Evolutionary conservation across 2,888 invertebrate genomes (phyloP).

Genomic region (Brachycybe producta): DNA sequence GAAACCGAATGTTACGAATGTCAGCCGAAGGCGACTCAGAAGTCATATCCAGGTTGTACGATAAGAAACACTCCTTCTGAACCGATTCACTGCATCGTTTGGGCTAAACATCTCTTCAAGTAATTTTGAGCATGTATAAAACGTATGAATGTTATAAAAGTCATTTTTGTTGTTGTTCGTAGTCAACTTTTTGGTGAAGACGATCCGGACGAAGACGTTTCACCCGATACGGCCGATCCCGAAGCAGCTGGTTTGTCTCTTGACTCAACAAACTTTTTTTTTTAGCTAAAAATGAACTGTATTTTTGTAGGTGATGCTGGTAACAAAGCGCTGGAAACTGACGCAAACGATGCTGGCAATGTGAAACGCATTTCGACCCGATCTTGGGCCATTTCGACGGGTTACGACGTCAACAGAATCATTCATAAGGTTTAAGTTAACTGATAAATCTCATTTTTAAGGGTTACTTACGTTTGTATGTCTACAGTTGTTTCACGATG

Average conservation of each 20-base stretch:
- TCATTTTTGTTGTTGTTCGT: slow-evolving; percentile 26
- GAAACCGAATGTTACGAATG: slow-evolving; percentile 95
- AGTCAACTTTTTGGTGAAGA: slow-evolving; percentile 94
- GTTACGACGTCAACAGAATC: slow-evolving; percentile 69
- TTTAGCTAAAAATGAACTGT: background rate
- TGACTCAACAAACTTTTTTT: background rate
- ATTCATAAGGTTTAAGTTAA: slow-evolving; percentile 54
- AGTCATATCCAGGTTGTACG: slow-evolving; percentile 93
- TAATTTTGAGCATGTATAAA: slow-evolving; percentile 32
- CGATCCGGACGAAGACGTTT: slow-evolving; percentile 94
- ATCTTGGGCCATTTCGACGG: slow-evolving; percentile 70
- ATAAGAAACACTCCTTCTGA: slow-evolving; percentile 98
- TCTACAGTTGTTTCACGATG: slow-evolving; percentile 66
- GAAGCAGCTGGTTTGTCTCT: slow-evolving; percentile 55
- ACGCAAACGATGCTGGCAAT: slow-evolving; percentile 42
- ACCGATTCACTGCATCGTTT: slow-evolving; percentile 97
- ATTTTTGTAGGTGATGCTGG: slow-evolving; percentile 42
- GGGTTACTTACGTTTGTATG: background rate
- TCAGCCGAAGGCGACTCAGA: slow-evolving; percentile 75
- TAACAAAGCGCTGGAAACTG: slow-evolving; percentile 28
- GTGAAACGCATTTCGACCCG: slow-evolving; percentile 57
- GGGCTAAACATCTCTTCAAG: slow-evolving; percentile 99
- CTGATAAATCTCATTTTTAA: slow-evolving; percentile 1
- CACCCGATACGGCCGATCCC: slow-evolving; percentile 91
- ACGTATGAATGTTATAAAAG: background rate